A percentile compares a stretch with the other conserved stretches of the same genome.
Evolutionary conservation across 1,140 invertebrate genomes (phyloP).

Genomic region (Venustaconcha ellipsiformis): DNA sequence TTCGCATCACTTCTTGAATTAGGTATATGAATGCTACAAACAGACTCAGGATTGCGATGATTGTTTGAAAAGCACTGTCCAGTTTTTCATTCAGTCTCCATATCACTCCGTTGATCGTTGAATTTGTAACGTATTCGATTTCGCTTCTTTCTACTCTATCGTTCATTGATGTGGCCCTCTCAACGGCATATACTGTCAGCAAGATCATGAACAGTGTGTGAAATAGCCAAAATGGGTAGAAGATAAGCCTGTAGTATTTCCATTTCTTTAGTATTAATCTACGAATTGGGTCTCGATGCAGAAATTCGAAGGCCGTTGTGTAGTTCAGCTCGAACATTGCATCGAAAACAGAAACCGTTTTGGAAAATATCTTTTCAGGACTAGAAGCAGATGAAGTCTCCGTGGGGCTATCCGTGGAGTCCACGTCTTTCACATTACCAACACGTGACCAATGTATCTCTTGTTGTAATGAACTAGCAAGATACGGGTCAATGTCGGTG

Average conservation of each 20-base stretch:
- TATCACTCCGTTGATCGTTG: not conserved
- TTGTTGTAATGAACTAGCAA: conserved; percentile 7
- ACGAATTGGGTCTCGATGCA: conserved; percentile 28
- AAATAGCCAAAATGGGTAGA: conserved; percentile 28
- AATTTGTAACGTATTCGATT: not conserved
- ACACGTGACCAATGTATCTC: not conserved
- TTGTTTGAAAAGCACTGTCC: not conserved
- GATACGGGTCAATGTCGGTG: conserved; percentile 38
- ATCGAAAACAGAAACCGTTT: conserved; percentile 31
- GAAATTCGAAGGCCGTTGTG: conserved; percentile 30
- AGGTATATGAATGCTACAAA: conserved; percentile 24
- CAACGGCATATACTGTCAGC: conserved; percentile 32
- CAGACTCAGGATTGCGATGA: conserved; percentile 22
- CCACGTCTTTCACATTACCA: not conserved
- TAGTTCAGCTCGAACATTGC: conserved; percentile 31
- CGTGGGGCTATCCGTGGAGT: not conserved
- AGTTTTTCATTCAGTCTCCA: not conserved
- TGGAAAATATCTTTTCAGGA: conserved; percentile 1
- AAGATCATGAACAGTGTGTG: conserved; percentile 32
- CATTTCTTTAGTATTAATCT: conserved; percentile 38
- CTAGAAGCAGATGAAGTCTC: not conserved
- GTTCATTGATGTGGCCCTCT: not conserved
- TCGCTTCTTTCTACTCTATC: not conserved
- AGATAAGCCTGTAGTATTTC: conserved; percentile 26
- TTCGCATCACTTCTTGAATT: conserved; percentile 4